A percentile compares a stretch with the other conserved stretches of the same genome.
phyloP scores from a whole-genome alignment of 2,797 vertebrate genomes.

The Pachyuromys duprasi region DNA sequence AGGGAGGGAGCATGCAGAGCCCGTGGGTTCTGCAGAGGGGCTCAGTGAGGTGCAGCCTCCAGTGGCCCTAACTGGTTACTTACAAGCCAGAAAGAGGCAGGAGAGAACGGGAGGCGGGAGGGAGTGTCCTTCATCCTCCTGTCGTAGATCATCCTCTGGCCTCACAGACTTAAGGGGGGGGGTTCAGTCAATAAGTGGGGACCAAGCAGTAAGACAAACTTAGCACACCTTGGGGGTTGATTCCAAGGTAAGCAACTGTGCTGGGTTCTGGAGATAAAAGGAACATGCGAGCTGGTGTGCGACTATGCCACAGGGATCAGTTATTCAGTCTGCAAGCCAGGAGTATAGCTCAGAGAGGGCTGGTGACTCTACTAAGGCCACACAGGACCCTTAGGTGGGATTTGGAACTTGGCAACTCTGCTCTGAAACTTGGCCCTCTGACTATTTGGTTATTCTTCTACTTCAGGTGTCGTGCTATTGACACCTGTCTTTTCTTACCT shows the following conservation, averaged over 20 bases:
- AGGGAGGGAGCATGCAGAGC: too few relatives aligned
- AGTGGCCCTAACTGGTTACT: background rate
- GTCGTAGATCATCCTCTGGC: background rate
- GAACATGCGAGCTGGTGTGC: background rate
- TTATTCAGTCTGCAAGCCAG: background rate
- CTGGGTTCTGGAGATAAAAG: background rate
- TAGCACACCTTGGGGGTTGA: background rate
- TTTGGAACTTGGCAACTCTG: background rate
- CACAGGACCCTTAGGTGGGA: background rate
- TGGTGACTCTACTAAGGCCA: background rate
- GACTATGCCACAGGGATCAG: background rate
- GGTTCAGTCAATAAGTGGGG: background rate
- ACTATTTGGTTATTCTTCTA: background rate
- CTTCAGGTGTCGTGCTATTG: rapidly evolving
- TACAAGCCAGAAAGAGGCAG: background rate
- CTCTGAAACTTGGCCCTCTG: background rate
- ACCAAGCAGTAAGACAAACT: background rate
- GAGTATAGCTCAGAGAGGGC: background rate
- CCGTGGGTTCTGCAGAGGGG: background rate
- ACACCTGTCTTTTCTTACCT: background rate
- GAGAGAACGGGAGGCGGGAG: too few relatives aligned
- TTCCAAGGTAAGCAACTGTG: background rate
- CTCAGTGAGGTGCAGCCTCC: background rate
- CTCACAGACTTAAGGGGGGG: background rate
- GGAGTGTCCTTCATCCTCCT: background rate